Evolutionary conservation across 2,888 invertebrate species (phyloP).

Genomic region (Luperina nickerlii): DNA sequence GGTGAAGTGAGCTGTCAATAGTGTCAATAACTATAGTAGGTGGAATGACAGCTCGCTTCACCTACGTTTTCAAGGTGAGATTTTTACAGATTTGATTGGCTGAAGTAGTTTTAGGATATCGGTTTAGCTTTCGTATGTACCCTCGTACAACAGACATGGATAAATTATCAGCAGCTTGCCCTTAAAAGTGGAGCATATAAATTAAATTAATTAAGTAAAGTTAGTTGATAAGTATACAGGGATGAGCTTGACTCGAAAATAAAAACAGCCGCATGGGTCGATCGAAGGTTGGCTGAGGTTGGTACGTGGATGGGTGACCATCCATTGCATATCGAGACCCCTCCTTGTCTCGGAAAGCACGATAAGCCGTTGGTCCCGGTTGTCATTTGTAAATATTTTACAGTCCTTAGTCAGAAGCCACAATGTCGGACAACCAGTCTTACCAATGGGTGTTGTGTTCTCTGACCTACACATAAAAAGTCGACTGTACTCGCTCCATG

Average conservation of each 20-base stretch:
- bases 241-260: background rate
- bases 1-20: too few species aligned
- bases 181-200: slow-evolving; percentile 6
- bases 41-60: too few species aligned
- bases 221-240: background rate
- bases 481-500: background rate
- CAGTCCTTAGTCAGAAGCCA: background rate
- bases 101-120: slow-evolving; percentile 9
- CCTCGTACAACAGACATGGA: slow-evolving; percentile 3
- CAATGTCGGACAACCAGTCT: background rate
- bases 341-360: background rate
- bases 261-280: too few species aligned
- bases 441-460: background rate
- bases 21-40: too few species aligned
- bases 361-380: background rate
- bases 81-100: too few species aligned
- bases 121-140: slow-evolving; percentile 15
- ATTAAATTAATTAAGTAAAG: background rate
- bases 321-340: too few species aligned
- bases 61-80: too few species aligned
- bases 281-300: too few species aligned
- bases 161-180: background rate
- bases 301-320: background rate
- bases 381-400: background rate
- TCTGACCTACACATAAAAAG: background rate